phyloP scores from a whole-genome alignment of 2,113 vertebrate species.

The Tetrao urogallus region DNA sequence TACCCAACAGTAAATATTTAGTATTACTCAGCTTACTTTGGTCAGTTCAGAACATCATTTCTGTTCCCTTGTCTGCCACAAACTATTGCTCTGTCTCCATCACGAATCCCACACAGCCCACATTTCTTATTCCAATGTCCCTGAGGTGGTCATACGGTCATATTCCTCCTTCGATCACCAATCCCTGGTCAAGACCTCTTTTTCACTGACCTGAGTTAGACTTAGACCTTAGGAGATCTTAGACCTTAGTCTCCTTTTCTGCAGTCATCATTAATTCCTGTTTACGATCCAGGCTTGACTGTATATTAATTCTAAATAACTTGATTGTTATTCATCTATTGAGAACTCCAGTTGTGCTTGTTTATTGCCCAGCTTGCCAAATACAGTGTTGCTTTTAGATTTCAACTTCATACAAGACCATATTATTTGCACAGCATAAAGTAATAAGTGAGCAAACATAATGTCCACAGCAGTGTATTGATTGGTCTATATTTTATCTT shows the following conservation, averaged over 20 bases:
- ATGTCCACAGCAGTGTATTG: background rate
- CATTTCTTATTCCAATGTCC: background rate
- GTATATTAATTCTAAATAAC: background rate
- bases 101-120: background rate
- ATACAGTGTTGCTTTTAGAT: background rate
- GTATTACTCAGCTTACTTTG: background rate
- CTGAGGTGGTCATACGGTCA: background rate
- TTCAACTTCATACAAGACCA: background rate
- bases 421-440: background rate
- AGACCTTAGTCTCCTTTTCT: background rate
- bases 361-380: background rate
- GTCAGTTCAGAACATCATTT: background rate
- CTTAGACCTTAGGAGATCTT: fast-evolving
- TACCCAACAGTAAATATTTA: background rate
- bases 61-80: background rate
- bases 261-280: background rate
- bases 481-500: fast-evolving
- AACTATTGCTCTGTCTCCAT: background rate
- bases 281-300: background rate
- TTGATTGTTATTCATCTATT: background rate
- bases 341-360: background rate
- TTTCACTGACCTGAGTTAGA: background rate
- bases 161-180: background rate
- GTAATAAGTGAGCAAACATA: background rate
- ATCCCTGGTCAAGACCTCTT: background rate